phyloP scores from a whole-genome alignment of 2,888 invertebrate genomes.

The Rambutsinella grinnellia region DNA sequence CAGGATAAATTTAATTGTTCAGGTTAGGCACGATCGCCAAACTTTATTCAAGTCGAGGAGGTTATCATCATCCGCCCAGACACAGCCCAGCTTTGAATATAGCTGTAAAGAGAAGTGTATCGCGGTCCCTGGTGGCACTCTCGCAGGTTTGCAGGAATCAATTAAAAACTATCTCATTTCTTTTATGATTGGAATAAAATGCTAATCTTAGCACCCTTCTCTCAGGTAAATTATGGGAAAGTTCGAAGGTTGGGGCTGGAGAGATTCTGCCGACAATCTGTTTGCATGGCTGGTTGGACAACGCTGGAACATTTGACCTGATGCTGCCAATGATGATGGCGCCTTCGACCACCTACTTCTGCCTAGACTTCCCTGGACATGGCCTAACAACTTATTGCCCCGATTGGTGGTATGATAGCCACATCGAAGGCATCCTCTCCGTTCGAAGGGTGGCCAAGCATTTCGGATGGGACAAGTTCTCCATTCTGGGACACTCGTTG shows the following conservation, averaged over 20 bases:
- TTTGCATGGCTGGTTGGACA: constrained; percentile 65
- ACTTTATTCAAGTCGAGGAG: no score
- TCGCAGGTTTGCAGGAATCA: constrained; percentile 41
- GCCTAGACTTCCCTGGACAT: constrained; percentile 64
- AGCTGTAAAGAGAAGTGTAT: constrained; percentile 37
- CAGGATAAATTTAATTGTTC: no score
- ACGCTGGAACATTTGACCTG: constrained; percentile 62
- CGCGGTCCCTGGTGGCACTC: constrained; percentile 44
- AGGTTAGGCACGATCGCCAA: no score
- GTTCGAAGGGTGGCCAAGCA: constrained; percentile 47
- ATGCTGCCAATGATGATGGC: constrained; percentile 54
- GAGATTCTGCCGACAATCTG: constrained; percentile 50
- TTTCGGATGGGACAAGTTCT: constrained; percentile 61
- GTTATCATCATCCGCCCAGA: no score
- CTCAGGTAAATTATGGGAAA: constrained; percentile 56
- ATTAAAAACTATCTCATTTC: neutral
- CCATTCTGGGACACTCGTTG: constrained; percentile 61
- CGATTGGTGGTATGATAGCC: constrained; percentile 51
- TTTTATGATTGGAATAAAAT: neutral
- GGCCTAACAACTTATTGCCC: constrained; percentile 57
- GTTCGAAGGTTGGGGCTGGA: neutral
- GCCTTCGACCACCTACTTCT: constrained; percentile 46
- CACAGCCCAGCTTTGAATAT: no score
- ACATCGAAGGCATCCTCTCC: constrained; percentile 52
- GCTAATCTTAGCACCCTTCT: constrained; percentile 7